phyloP scores from a whole-genome alignment of 2,797 vertebrate species.

The Poecilia gillii region DNA sequence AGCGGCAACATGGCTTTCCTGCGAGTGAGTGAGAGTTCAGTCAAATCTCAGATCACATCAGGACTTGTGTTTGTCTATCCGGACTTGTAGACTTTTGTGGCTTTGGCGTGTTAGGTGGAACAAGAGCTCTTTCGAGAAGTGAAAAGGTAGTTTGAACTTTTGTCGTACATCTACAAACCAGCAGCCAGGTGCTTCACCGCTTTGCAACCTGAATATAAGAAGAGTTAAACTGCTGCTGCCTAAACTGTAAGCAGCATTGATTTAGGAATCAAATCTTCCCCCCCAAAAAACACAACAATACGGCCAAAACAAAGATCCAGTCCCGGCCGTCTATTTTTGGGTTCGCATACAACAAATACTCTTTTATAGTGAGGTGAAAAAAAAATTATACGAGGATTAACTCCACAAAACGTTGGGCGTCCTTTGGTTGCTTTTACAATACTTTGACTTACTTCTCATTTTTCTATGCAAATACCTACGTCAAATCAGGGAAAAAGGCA shows the following conservation, averaged over 20 bases:
- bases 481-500: not conserved
- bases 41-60: not conserved
- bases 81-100: slow-evolving; percentile 20
- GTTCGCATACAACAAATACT: not conserved
- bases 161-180: not conserved
- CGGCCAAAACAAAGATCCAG: not conserved
- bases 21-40: not conserved
- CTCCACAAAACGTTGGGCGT: not conserved
- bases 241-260: not conserved
- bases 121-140: slow-evolving; percentile 13
- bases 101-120: slow-evolving; percentile 21
- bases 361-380: not conserved
- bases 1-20: slow-evolving; percentile 23
- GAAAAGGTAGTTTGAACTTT: not conserved
- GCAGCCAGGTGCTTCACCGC: not conserved
- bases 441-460: not conserved
- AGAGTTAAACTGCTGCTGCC: not conserved
- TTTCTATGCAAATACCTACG: not conserved
- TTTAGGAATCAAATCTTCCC: not conserved
- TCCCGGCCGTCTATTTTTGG: not conserved
- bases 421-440: not conserved
- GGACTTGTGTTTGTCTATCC: slow-evolving; percentile 2
- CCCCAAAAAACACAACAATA: not conserved
- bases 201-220: not conserved
- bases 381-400: not conserved